Base-by-base conservation (phyloP, 2,797 vertebrate species). In the Muraenolepis orangiensis region DNA sequence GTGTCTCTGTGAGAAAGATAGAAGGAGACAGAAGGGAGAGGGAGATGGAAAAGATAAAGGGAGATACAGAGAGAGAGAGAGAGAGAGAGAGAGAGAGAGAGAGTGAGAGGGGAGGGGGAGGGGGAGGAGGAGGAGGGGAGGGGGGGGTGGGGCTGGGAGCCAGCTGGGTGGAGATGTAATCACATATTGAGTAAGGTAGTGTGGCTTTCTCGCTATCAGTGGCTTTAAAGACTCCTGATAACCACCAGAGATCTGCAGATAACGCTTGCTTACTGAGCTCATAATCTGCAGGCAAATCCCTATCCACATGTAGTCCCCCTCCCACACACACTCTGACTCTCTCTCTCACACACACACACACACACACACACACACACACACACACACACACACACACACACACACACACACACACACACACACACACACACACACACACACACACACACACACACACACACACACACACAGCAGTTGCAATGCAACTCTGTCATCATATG, bases 401-500 rank as follows among this genome's bases (percentile, higher is more conserved):
- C 73, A 12, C 73, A 70, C 31, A 36, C 70, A 70, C 29, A 61
- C 42, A 34, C 32, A 28, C 20, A 28, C 74, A 76, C 73, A 81
- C 70, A 72, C 34, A 72, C 26, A 74, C 51, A 34, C 72, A 73
- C 64, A 42, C 46, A 72, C 68, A 14, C 30, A 69, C n/a, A 69
- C 70, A 82, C 71, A 73, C 36, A 57, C 71, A 68, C 8, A 64
- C 29, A 64, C 66, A 75, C 51, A 72, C 36, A 32, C 70, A 81
- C 32, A 78, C 70, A 81, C 32, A 76, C 71, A 76, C 80, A 61
- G 70, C n/a, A n/a, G n/a, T n/a, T n/a, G n/a, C n/a, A n/a, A n/a
- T n/a, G n/a, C n/a, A n/a, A n/a, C n/a, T n/a, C n/a, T n/a, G n/a
- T n/a, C n/a, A n/a, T n/a, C n/a, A n/a, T n/a, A n/a, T n/a, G n/a